phyloP scores from a whole-genome alignment of 2,113 vertebrate species.

The Myotis brandtii region DNA sequence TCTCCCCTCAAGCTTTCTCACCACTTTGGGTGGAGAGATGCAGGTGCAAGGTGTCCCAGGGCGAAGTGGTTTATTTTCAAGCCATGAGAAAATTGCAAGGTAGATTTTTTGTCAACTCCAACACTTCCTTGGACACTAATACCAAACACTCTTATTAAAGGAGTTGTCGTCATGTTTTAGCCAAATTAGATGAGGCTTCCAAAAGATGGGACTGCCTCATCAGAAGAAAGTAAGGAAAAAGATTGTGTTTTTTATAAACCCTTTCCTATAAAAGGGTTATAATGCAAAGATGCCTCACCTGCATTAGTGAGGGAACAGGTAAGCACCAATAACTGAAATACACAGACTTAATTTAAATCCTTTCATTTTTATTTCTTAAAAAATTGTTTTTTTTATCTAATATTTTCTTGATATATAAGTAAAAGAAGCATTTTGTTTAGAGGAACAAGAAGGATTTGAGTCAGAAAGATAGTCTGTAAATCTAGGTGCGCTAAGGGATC shows the following conservation, averaged over 20 bases:
- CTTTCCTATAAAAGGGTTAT: not conserved
- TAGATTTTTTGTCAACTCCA: conserved; percentile 73
- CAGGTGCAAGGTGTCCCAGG: conserved; percentile 27
- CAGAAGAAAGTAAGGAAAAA: not conserved
- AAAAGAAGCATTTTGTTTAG: not conserved
- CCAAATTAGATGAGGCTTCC: conserved; percentile 60
- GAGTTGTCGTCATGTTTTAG: conserved; percentile 78
- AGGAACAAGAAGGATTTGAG: not conserved
- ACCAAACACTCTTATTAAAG: conserved; percentile 69
- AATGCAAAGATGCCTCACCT: not conserved
- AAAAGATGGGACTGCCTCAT: conserved; percentile 52
- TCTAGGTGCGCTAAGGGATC: not conserved
- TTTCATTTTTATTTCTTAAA: not conserved
- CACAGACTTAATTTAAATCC: not conserved
- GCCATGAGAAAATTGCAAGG: conserved; percentile 62
- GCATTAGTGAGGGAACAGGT: not conserved
- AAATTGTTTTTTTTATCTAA: not conserved
- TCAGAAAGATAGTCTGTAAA: not conserved
- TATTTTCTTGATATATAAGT: not conserved
- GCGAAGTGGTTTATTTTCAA: conserved; percentile 67
- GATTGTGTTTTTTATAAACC: not conserved
- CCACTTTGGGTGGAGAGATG: not conserved
- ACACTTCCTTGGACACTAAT: not conserved
- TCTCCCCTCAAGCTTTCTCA: not conserved
- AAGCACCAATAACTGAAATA: not conserved